Conservation (phyloP, 2,797 vertebrate species). For the Neosilurus hyrtlii region DNA sequence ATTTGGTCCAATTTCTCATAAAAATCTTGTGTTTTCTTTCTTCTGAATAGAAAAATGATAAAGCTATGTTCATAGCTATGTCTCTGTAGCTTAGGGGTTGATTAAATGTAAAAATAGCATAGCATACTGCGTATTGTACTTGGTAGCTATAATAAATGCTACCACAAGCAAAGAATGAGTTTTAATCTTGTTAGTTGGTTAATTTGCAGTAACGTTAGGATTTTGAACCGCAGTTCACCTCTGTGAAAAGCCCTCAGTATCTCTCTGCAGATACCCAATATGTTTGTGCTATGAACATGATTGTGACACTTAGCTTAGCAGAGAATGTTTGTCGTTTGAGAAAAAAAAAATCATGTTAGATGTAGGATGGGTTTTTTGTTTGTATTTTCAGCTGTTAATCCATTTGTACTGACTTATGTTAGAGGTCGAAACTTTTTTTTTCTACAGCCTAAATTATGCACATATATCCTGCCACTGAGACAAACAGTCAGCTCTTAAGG, state of each 20-base stretch:
- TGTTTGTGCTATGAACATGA: constrained; percentile 10
- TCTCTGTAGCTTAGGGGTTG: background rate
- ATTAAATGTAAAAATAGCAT: constrained; percentile 2
- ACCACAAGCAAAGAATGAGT: background rate
- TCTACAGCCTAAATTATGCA: constrained; percentile 63
- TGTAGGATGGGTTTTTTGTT: background rate
- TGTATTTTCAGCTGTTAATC: constrained; percentile 16
- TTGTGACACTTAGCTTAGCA: background rate
- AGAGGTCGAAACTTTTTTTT: constrained; percentile 41
- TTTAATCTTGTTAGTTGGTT: constrained; percentile 8
- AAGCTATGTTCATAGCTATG: background rate
- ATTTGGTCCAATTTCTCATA: background rate
- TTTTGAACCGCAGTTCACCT: constrained; percentile 12
- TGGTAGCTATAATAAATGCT: background rate
- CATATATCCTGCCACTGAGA: constrained; percentile 54
- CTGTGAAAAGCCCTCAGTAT: background rate
- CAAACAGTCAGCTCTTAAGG: constrained; percentile 31
- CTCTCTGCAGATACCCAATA: background rate
- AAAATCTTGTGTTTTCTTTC: background rate
- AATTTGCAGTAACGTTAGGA: background rate
- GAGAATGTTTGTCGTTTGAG: constrained; percentile 9
- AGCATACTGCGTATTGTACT: constrained; percentile 1
- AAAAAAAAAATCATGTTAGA: constrained; percentile 29
- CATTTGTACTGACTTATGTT: constrained; percentile 35
- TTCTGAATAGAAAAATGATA: background rate